Conservation (phyloP, 2,888 invertebrate genomes). For the Spatulosminthurus flaviceps region DNA sequence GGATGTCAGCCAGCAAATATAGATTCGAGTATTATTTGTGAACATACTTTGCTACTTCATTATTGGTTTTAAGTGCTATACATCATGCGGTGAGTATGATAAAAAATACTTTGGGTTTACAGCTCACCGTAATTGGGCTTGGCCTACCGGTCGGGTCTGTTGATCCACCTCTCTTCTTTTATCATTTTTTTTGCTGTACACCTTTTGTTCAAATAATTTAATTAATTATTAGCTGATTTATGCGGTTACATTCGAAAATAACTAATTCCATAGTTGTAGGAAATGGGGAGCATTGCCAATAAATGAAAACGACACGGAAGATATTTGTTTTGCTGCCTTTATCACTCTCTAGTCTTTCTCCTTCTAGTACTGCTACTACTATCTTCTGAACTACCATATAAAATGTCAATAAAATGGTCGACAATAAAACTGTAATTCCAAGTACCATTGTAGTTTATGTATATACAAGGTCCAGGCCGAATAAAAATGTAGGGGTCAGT, state of each 20-base stretch:
- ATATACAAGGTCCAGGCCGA: background rate
- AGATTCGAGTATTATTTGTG: slow-evolving; percentile 20
- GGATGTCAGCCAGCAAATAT: background rate
- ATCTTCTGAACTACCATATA: background rate
- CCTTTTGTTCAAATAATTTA: slow-evolving; percentile 7
- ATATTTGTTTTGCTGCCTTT: background rate
- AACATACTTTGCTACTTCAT: background rate
- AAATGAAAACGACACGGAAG: background rate
- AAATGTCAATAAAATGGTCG: background rate
- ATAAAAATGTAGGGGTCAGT: background rate
- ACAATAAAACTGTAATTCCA: background rate
- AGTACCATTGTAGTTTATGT: too few species aligned
- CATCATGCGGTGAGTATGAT: background rate
- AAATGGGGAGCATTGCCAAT: background rate
- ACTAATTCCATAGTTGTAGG: background rate
- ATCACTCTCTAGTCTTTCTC: too few species aligned
- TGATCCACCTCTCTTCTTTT: background rate
- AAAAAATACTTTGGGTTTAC: background rate
- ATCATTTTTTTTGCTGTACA: background rate
- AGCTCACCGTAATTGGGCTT: background rate
- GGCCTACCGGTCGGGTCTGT: background rate
- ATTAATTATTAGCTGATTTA: slow-evolving; percentile 3
- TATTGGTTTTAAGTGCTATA: background rate
- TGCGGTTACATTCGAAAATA: background rate
- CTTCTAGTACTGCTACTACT: too few species aligned